Base-by-base conservation (phyloP, 2,113 vertebrate genomes). In the Ictalurus furcatus region DNA sequence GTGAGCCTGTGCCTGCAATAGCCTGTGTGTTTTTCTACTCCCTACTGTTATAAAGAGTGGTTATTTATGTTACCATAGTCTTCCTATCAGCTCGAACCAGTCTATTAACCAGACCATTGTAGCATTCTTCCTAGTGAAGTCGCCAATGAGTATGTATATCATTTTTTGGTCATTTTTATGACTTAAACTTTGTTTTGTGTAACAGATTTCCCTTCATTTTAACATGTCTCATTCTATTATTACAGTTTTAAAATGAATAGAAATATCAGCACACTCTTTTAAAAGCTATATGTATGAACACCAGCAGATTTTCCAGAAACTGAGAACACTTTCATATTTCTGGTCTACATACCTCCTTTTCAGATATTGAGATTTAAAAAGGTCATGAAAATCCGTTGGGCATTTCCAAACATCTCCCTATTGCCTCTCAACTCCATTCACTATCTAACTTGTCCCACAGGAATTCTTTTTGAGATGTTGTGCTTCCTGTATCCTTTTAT, bases 401-500 rank as follows among this genome's bases (percentile, higher is more conserved):
- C 73, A 78, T 88, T 84, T 84, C 48, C 84, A 87, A 81, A 89
- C 74, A 73, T 52, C 86, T 88, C 76, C 86, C 78, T 37, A 17
- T 65, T 88, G 90, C 52, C 85, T 48, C 76, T 88, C 34, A 8
- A 9, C 81, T 82, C 37, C n/a, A 63, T 85, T 89, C 85, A 89
- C 86, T 34, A 81, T 80, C 44, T 86, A 78, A 79, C 59, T 83
- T 65, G 30, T 90, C 91, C 88, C 91, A 28, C 54, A 90, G 90
- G 91, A 87, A 84, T 84, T 80, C 78, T 52, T 86, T 80, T 85
- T 71, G 74, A 88, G 86, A 90, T 85, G 69, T 81, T 88, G 48
- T 21, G n/a, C 69, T 86, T 74, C 30, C 48, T 48, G 81, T 90
- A 89, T 58, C 76, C 85, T 88, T 92, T 90, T 92, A 90, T 88